These are phyloP conservation scores for Pempheris klunzingeri DNA, from an alignment of 2,797 vertebrate genomes.

Conservation along the genomic window DNA sequence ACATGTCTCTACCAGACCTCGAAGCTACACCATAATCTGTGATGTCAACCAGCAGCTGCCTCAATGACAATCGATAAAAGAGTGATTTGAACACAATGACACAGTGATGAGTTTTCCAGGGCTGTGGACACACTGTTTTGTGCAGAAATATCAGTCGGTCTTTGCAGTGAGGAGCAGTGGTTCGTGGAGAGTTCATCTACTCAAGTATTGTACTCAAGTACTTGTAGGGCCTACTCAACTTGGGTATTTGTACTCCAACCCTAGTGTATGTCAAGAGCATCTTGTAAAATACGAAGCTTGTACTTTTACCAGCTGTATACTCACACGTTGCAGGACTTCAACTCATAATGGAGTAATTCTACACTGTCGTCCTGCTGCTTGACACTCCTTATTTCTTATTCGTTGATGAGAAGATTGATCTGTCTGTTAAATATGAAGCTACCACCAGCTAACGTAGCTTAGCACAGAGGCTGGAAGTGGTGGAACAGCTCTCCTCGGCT, in stretches of 20 bases:
- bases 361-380: not conserved
- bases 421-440: not conserved
- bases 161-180: not conserved
- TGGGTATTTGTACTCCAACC: too few relatives aligned
- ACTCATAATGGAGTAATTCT: not conserved
- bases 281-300: too few relatives aligned
- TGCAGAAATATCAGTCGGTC: not conserved
- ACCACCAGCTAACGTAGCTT: not conserved
- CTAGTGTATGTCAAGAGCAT: too few relatives aligned
- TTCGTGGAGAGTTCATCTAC: not conserved
- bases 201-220: not conserved
- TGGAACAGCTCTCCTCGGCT: too few relatives aligned
- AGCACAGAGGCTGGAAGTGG: too few relatives aligned
- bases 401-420: not conserved
- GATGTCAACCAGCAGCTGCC: constrained; percentile 28
- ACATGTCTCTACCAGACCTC: constrained; percentile 7
- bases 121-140: not conserved
- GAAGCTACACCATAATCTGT: constrained; percentile 26
- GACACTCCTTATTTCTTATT: too few relatives aligned
- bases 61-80: constrained; percentile 21
- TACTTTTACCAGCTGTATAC: not conserved
- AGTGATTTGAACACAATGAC: constrained; percentile 26
- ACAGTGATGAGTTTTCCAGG: constrained; percentile 7
- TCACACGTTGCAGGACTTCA: not conserved
- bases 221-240: not conserved